phyloP scores from a whole-genome alignment of 2,113 vertebrate genomes.

The Calypte anna region DNA sequence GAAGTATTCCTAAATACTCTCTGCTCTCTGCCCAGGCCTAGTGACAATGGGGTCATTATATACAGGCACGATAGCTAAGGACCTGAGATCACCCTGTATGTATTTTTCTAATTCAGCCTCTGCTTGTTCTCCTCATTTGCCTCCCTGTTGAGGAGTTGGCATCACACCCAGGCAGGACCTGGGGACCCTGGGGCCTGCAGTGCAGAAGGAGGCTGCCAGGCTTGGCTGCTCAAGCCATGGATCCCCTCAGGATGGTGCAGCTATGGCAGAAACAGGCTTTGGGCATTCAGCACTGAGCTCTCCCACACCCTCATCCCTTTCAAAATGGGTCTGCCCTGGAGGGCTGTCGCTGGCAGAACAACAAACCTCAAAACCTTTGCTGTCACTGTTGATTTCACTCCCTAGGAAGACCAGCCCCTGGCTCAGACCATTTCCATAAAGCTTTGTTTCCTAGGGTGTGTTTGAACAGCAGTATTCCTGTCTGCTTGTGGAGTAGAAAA shows the following conservation, averaged over 20 bases:
- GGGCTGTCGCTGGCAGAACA: neutral
- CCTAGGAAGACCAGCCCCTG: neutral
- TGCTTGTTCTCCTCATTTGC: neutral
- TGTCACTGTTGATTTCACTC: neutral
- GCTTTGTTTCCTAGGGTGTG: neutral
- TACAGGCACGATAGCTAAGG: neutral
- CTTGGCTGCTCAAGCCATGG: neutral
- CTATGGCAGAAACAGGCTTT: neutral
- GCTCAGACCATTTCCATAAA: neutral
- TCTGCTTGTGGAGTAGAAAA: neutral
- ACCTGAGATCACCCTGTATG: neutral
- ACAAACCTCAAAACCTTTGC: conserved; percentile 2
- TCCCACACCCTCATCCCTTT: neutral
- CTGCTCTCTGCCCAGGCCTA: neutral
- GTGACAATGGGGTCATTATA: neutral
- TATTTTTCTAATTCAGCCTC: neutral
- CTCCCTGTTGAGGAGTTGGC: neutral
- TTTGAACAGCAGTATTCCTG: neutral
- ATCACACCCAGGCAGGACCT: fast-evolving
- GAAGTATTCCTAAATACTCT: neutral
- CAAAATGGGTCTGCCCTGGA: neutral
- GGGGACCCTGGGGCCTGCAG: neutral
- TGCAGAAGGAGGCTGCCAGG: neutral
- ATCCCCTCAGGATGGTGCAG: neutral
- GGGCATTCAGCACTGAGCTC: neutral